Evolutionary conservation across 2,797 vertebrate species (phyloP).

Genomic region (Gymnocypris eckloni): DNA sequence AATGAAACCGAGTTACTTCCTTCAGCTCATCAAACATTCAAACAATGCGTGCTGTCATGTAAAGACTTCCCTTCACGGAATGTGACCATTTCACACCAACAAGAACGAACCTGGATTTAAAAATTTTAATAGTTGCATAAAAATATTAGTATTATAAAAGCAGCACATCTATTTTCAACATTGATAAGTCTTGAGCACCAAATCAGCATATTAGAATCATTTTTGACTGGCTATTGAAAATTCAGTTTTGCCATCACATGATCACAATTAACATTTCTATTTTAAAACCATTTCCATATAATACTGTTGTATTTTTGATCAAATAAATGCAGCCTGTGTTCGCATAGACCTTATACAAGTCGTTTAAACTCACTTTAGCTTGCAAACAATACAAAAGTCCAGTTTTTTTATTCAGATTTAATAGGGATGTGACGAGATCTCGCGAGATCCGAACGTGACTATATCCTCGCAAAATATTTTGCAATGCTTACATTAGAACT

Average conservation of each 20-base stretch:
- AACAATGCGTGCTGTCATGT: slow-evolving; percentile 19
- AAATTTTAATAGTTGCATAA: not conserved
- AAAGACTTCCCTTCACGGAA: slow-evolving; percentile 1
- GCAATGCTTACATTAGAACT: no score
- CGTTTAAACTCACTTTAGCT: not conserved
- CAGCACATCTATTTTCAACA: not conserved
- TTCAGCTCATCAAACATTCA: slow-evolving; percentile 39
- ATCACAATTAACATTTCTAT: not conserved
- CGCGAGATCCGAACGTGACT: no score
- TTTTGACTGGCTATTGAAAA: not conserved
- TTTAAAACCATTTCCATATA: not conserved
- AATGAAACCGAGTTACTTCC: slow-evolving; percentile 33
- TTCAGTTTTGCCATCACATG: not conserved
- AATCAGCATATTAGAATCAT: not conserved
- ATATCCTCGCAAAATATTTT: no score
- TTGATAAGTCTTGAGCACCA: not conserved
- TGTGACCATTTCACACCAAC: slow-evolving; percentile 19
- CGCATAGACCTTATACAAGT: not conserved
- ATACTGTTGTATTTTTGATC: not conserved
- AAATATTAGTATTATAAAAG: not conserved
- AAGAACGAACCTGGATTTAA: not conserved
- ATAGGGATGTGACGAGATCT: no score
- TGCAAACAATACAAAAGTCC: not conserved
- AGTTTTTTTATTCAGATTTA: not conserved
- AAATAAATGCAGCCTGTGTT: not conserved